Conservation (phyloP, 1,140 invertebrate species). For the Eulimnadia texana region DNA sequence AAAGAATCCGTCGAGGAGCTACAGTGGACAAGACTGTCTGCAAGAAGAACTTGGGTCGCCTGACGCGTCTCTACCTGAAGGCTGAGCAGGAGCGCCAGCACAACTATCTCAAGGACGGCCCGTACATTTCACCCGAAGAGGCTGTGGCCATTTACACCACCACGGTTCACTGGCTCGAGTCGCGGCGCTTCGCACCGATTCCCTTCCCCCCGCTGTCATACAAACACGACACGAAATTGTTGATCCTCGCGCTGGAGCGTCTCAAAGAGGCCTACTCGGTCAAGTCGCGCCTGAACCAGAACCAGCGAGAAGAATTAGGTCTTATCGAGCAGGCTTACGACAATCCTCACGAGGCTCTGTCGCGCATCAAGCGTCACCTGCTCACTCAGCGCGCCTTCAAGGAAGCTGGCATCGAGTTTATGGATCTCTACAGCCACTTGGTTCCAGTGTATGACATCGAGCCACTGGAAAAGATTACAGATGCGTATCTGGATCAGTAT, state of each 20-base stretch:
- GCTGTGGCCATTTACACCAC: conserved; percentile 99
- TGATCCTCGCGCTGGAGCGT: conserved; percentile 91
- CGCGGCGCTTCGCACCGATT: conserved; percentile 92
- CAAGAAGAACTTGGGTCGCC: conserved; percentile 94
- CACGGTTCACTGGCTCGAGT: conserved; percentile 98
- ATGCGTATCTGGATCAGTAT: conserved; percentile 99
- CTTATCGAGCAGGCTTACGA: conserved; percentile 99
- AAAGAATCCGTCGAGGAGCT: conserved; percentile 80
- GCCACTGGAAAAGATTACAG: conserved; percentile 97
- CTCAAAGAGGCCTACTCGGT: conserved; percentile 98
- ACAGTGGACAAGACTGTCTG: conserved; percentile 99
- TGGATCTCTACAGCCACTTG: conserved; percentile 97
- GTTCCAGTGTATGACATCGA: conserved; percentile 99
- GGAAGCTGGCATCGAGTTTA: conserved; percentile 98
- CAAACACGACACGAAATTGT: conserved; percentile 96
- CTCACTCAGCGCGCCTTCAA: conserved; percentile 96
- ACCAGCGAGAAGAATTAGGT: conserved; percentile 94
- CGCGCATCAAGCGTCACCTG: conserved; percentile 96
- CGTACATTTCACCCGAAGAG: conserved; percentile 98
- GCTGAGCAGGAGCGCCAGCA: conserved; percentile 98
- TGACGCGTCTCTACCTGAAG: conserved; percentile 93
- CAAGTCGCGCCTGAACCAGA: conserved; percentile 95
- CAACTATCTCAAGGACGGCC: conserved; percentile 98
- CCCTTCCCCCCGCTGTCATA: conserved; percentile 98
- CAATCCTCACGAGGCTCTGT: conserved; percentile 97